Percentiles rank a stretch among this genome's conserved stretches.
These are phyloP conservation scores for Pedetes capensis DNA, from an alignment of 2,113 vertebrate species.

Conservation along the genomic window DNA sequence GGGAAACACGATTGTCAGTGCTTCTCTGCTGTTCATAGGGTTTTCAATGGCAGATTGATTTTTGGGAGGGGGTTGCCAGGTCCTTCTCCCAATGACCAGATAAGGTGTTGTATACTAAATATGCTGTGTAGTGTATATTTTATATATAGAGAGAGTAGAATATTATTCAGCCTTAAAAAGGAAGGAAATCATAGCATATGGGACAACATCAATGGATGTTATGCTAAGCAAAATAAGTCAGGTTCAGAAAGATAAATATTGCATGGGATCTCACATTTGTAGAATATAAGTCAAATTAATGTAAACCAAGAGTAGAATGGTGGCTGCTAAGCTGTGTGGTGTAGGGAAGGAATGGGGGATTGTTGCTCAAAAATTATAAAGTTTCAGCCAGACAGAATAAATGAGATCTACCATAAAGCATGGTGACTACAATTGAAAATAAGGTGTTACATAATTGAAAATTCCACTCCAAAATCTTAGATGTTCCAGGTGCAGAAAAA, in stretches of 20 bases:
- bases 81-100: too few relatives aligned
- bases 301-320: not conserved
- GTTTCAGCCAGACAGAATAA: not conserved
- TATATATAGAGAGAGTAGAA: not conserved
- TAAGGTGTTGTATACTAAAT: too few relatives aligned
- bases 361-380: not conserved
- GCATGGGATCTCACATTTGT: not conserved
- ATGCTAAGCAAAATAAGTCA: not conserved
- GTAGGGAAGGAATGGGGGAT: fast-evolving
- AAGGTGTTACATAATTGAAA: not conserved
- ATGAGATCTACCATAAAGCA: not conserved
- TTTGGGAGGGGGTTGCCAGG: too few relatives aligned
- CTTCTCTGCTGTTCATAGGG: too few relatives aligned
- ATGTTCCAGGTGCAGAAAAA: not conserved
- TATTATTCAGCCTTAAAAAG: not conserved
- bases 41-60: too few relatives aligned
- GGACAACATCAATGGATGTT: not conserved
- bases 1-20: too few relatives aligned
- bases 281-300: not conserved
- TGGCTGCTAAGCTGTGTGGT: fast-evolving
- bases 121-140: too few relatives aligned
- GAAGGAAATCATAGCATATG: not conserved
- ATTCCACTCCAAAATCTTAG: not conserved
- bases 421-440: not conserved
- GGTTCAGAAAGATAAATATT: not conserved